Evolutionary conservation across 2,113 vertebrate genomes (phyloP).

Genomic region (Forbesichthys papilliferus): DNA sequence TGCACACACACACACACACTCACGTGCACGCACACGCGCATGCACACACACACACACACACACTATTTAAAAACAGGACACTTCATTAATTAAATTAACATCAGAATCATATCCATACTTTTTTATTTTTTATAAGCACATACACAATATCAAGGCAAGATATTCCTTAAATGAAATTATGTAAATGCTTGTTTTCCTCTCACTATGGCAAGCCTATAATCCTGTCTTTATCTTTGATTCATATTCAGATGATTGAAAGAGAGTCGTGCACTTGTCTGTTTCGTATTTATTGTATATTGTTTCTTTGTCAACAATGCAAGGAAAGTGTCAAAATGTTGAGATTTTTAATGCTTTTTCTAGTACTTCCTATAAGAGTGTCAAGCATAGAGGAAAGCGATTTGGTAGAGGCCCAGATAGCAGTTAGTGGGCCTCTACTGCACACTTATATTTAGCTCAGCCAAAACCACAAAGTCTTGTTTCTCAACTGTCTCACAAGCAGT

Average conservation of each 20-base stretch:
- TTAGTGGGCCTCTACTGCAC: constrained; percentile 57
- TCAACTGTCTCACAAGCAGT: constrained; percentile 64
- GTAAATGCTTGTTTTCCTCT: constrained; percentile 25
- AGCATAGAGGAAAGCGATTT: constrained; percentile 9
- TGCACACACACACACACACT: constrained; percentile 7
- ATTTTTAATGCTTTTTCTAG: too few species aligned
- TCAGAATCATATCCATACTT: constrained; percentile 15
- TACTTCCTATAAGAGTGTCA: constrained; percentile 20
- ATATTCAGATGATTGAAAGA: constrained; percentile 25
- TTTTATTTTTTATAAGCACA: constrained; percentile 23
- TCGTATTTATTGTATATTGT: background rate
- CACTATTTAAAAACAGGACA: background rate
- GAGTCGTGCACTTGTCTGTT: constrained; percentile 10
- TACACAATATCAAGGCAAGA: constrained; percentile 13
- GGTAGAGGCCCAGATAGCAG: constrained; percentile 49
- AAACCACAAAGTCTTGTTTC: constrained; percentile 68
- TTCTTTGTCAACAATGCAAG: too few species aligned
- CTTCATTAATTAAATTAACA: constrained; percentile 12
- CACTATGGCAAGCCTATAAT: constrained; percentile 3
- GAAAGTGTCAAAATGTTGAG: background rate
- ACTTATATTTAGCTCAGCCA: constrained; percentile 69
- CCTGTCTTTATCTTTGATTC: constrained; percentile 5
- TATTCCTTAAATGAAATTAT: constrained; percentile 31
- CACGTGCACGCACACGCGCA: background rate
- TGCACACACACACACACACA: background rate